Evolutionary conservation across 2,888 invertebrate species (phyloP).

Genomic region (Leptopilina myrica): DNA sequence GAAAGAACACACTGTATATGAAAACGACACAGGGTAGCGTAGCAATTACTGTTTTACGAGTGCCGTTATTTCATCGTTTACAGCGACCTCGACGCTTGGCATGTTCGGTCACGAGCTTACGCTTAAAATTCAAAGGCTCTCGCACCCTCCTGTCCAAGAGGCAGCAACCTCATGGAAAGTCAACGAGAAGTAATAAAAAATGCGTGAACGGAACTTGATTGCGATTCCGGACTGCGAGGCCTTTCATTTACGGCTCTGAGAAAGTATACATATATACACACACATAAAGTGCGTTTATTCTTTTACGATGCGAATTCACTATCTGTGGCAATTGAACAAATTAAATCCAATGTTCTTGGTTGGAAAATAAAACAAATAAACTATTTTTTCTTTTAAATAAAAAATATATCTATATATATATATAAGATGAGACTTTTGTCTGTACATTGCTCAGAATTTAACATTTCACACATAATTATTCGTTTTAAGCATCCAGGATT

Average conservation of each 20-base stretch:
- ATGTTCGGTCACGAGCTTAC: slow-evolving; percentile 49
- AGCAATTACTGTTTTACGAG: slow-evolving; percentile 52
- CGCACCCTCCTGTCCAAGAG: slow-evolving; percentile 32
- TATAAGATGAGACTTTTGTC: too few species aligned
- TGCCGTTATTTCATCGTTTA: slow-evolving; percentile 51
- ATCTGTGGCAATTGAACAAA: slow-evolving; percentile 39
- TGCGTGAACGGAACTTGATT: slow-evolving; percentile 39
- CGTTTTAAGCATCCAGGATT: too few species aligned
- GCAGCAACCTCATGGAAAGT: slow-evolving; percentile 32
- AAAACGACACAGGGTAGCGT: slow-evolving; percentile 46
- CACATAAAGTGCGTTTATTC: not conserved
- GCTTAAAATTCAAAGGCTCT: slow-evolving; percentile 45
- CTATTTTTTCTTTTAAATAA: too few species aligned
- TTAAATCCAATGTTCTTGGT: slow-evolving; percentile 13
- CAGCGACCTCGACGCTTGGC: slow-evolving; percentile 46
- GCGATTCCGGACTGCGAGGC: slow-evolving; percentile 29
- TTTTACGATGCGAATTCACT: slow-evolving; percentile 24
- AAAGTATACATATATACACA: not conserved
- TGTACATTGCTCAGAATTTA: too few species aligned
- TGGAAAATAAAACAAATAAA: not conserved
- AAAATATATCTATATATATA: too few species aligned
- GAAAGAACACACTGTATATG: slow-evolving; percentile 5
- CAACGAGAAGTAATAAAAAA: slow-evolving; percentile 41
- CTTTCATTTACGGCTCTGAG: slow-evolving; percentile 10
- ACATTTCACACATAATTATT: too few species aligned